Percentiles rank a stretch among this genome's conserved stretches.
Conservation (phyloP, 2,888 invertebrate genomes). For the Ischnura elegans region DNA sequence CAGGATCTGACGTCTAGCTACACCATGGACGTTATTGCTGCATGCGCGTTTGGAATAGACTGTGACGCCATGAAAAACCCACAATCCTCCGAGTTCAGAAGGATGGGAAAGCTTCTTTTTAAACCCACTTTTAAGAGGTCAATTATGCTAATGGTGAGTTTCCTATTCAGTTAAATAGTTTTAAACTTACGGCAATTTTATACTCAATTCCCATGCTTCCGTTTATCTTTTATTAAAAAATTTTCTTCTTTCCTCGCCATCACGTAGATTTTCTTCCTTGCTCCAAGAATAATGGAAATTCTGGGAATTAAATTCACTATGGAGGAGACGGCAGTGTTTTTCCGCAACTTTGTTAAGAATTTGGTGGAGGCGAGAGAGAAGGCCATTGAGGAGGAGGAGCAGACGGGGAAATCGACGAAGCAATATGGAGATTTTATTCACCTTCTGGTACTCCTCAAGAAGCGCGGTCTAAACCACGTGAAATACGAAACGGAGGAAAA, state of each 20-base stretch:
- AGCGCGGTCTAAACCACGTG: not conserved
- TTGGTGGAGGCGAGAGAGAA: constrained; percentile 33
- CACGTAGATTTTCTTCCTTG: not conserved
- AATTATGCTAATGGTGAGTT: not conserved
- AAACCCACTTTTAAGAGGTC: constrained; percentile 67
- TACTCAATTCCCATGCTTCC: no score
- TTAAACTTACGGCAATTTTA: no score
- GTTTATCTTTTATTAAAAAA: not conserved
- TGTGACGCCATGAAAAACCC: constrained; percentile 70
- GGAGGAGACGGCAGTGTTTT: constrained; percentile 31
- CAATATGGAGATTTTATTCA: constrained; percentile 43
- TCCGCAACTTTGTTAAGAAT: constrained; percentile 43
- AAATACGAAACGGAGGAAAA: not conserved
- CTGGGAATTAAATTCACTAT: constrained; percentile 15
- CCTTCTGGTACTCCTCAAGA: constrained; percentile 33
- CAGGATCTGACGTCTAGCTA: constrained; percentile 70
- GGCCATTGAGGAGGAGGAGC: constrained; percentile 32
- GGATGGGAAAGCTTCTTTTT: constrained; percentile 70
- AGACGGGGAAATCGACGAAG: not conserved
- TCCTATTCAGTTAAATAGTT: not conserved
- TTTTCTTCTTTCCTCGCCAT: constrained; percentile 65
- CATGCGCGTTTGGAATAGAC: constrained; percentile 71
- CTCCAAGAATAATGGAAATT: constrained; percentile 31
- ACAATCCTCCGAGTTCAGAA: constrained; percentile 70
- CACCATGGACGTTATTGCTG: constrained; percentile 71